Conservation (phyloP, 35 echinoderm and acorn worm genomes). For the Heliocidaris erythrogramma region DNA sequence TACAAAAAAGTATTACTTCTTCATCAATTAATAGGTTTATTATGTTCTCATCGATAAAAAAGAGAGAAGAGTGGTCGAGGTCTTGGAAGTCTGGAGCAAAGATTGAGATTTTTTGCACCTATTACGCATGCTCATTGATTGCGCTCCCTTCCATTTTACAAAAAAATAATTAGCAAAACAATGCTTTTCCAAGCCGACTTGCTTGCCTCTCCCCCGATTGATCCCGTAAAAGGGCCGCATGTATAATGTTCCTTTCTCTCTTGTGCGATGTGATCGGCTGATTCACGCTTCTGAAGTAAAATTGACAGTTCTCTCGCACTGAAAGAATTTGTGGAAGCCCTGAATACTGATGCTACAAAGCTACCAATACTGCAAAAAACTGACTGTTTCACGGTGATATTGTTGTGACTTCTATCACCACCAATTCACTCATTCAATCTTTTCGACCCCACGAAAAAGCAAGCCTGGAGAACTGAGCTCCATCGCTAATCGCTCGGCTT, state of each 20-base stretch:
- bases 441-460: neutral
- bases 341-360: neutral
- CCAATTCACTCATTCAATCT: neutral
- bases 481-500: neutral
- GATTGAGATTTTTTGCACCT: conserved; percentile 15
- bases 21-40: too few relatives aligned
- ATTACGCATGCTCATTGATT: conserved; percentile 53
- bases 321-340: neutral
- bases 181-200: conserved; percentile 23
- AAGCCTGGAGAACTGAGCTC: neutral
- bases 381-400: neutral
- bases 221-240: neutral
- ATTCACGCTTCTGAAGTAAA: neutral
- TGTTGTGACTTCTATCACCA: neutral
- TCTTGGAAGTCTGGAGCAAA: neutral
- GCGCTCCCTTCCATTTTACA: conserved; percentile 8
- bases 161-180: conserved; percentile 51
- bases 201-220: neutral
- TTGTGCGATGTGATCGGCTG: neutral
- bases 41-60: neutral
- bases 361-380: neutral
- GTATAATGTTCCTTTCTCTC: too few relatives aligned
- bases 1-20: too few relatives aligned
- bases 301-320: neutral
- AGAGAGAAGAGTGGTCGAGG: neutral